Evolutionary conservation across 2,888 invertebrate genomes (phyloP).

Genomic region (Autographa gamma): DNA sequence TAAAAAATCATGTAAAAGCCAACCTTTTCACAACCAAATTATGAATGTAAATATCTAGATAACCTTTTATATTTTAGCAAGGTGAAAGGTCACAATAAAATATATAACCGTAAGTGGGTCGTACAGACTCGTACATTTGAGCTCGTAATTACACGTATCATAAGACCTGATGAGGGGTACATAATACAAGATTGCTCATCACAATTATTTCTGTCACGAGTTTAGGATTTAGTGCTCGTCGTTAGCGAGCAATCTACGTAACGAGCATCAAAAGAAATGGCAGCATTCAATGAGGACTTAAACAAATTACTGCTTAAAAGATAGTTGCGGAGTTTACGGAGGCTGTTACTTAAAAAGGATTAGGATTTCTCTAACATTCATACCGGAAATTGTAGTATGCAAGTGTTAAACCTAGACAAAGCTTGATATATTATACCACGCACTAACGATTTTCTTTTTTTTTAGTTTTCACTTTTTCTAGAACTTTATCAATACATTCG

Average conservation of each 20-base stretch:
- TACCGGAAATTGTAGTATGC: no score
- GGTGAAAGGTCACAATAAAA: slow-evolving; percentile 8
- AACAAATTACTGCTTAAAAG: not conserved
- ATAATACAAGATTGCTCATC: slow-evolving; percentile 49
- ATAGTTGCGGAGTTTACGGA: not conserved
- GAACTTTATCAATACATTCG: no score
- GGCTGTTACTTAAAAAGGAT: not conserved
- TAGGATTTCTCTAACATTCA: no score
- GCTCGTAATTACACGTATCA: slow-evolving; percentile 46
- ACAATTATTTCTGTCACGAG: slow-evolving; percentile 61
- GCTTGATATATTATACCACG: no score
- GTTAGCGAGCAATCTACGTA: slow-evolving; percentile 49
- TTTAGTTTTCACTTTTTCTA: no score
- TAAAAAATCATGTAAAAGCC: not conserved
- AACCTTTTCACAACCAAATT: not conserved
- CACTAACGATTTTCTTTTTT: no score
- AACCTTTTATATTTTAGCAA: not conserved
- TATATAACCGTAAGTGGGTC: slow-evolving; percentile 29
- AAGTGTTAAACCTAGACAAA: no score
- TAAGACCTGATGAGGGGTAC: slow-evolving; percentile 52
- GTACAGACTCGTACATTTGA: slow-evolving; percentile 16
- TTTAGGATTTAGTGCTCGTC: slow-evolving; percentile 45
- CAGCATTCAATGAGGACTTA: slow-evolving; percentile 19
- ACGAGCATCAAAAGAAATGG: slow-evolving; percentile 48
- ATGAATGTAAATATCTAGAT: not conserved